Evolutionary conservation across 2,797 vertebrate genomes (phyloP), one percentile per base, ranked within the genome.

Genomic region (Rhinophrynus dorsalis): DNA sequence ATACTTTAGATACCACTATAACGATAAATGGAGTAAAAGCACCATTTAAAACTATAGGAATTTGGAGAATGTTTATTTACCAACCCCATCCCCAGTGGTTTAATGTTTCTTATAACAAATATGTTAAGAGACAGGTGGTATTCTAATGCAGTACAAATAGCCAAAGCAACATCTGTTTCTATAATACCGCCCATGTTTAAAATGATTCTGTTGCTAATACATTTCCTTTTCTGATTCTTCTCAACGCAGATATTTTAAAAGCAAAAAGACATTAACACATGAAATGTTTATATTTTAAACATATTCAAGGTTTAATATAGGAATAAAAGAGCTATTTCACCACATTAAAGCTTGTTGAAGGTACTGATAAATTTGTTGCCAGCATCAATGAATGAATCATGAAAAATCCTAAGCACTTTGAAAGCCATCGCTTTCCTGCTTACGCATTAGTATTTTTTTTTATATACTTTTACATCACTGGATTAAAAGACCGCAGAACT

Each of bases 191-290:
- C 77, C 80, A 78, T 82, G 80, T 64, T 83, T 80, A 83, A 84
- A 85, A 88, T 93, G 82, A 81, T 89, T 80, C 83, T 85, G 90
- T 90, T 93, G 85, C 90, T 86, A 89, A 80, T 68, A 85, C 79
- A 84, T 83, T 85, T 86, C 76, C 76, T 75, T 70, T 52, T 59
- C 65, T 65, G 55, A 79, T 83, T 84, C 91, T 85, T 82, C 88
- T 81, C 92, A 83, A 93, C 92, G 80, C 78, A 90, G 89, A 87
- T 85, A 94, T 93, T 85, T 91, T 84, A 80, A 93, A 87, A 90
- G 89, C 79, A 89, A 84, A 90, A 89, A 92, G 90, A 88, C 90
- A 91, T 86, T 90, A 88, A 84, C 86, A 83, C 83, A 78, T 17
- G 27, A 68, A 59, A 80, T 81, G 84, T 85, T 88, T 85, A 80